A percentile compares a stretch with the other conserved stretches of the same genome.
Conservation (phyloP, 2,113 vertebrate species). For the Eublepharis macularius region DNA sequence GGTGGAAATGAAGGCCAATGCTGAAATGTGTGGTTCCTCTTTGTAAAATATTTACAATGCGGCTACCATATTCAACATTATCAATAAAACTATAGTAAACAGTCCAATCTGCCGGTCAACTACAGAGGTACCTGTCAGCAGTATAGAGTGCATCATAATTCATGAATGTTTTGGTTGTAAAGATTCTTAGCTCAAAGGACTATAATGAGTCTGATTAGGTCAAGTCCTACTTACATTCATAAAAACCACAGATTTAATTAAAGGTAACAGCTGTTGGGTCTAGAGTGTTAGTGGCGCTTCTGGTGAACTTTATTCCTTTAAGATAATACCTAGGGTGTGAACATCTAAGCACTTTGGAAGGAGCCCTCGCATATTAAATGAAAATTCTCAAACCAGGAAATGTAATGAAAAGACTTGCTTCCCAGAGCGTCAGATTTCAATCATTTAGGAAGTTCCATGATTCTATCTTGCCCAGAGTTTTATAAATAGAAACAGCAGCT, state of each 20-base stretch:
- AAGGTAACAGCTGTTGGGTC: not conserved
- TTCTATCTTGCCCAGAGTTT: too few species aligned
- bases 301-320: not conserved
- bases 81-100: not conserved
- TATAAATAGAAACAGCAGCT: too few species aligned
- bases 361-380: not conserved
- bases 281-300: not conserved
- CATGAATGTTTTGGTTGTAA: not conserved
- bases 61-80: not conserved
- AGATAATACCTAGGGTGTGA: not conserved
- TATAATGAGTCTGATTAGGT: conserved; percentile 11
- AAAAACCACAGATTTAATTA: conserved; percentile 17
- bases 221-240: not conserved
- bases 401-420: not conserved
- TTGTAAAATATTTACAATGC: not conserved
- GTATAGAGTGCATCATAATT: not conserved
- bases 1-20: not conserved
- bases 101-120: not conserved
- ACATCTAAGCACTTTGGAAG: not conserved
- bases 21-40: not conserved
- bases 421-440: not conserved
- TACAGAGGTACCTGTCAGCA: not conserved
- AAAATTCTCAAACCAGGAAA: not conserved
- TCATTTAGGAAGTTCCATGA: not conserved
- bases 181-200: not conserved